A percentile compares a stretch with the other conserved stretches of the same genome.
These are phyloP conservation scores for Sturmia bella DNA, from an alignment of 2,888 invertebrate genomes.

Conservation along the genomic window DNA sequence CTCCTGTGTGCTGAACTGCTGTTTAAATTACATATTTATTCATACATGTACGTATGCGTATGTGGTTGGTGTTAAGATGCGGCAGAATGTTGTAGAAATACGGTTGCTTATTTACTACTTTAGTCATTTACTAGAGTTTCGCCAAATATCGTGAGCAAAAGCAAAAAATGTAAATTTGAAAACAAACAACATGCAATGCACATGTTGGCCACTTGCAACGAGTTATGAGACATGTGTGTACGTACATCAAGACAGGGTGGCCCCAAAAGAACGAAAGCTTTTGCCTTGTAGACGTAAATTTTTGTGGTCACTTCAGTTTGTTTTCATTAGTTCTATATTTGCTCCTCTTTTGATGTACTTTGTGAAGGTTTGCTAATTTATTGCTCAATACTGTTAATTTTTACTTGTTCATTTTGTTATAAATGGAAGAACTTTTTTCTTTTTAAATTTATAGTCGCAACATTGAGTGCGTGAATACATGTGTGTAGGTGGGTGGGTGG, in stretches of 20 bases:
- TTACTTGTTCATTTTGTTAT: conserved; percentile 21
- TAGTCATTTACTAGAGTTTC: conserved; percentile 12
- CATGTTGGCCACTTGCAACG: conserved; percentile 62
- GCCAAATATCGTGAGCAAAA: conserved; percentile 27
- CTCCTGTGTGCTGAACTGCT: conserved; percentile 57
- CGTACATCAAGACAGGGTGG: conserved; percentile 3
- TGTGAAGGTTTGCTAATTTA: neutral
- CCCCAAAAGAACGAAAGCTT: too few relatives aligned
- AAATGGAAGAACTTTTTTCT: conserved; percentile 43
- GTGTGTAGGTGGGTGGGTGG: neutral
- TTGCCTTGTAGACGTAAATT: too few relatives aligned
- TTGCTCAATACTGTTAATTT: neutral
- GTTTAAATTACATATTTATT: conserved; percentile 48
- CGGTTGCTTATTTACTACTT: conserved; percentile 44
- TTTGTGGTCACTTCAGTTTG: too few relatives aligned
- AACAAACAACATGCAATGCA: neutral
- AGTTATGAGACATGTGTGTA: conserved; percentile 25
- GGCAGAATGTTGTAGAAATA: conserved; percentile 23
- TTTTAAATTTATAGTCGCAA: conserved; percentile 79
- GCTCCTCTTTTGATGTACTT: neutral
- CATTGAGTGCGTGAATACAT: neutral
- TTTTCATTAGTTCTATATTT: neutral
- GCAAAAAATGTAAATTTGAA: conserved; percentile 13
- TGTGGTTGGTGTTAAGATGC: conserved; percentile 3
- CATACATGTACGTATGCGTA: neutral